These are phyloP conservation scores for Ictalurus punctatus DNA, from an alignment of 2,113 vertebrate species.

Conservation along the genomic window DNA sequence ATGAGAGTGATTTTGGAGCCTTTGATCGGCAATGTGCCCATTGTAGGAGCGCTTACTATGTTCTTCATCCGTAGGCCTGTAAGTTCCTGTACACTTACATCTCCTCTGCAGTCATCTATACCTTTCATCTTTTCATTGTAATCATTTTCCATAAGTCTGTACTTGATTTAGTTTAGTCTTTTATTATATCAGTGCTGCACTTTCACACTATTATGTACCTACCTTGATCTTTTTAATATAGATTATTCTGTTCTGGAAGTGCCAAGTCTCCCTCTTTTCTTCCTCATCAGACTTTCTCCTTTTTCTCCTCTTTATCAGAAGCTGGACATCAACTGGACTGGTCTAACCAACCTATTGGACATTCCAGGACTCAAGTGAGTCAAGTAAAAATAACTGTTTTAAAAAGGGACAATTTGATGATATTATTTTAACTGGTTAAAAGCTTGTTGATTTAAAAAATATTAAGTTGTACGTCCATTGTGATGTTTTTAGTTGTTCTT, in stretches of 20 bases:
- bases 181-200: not conserved
- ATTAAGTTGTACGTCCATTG: not conserved
- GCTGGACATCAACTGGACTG: constrained; percentile 93
- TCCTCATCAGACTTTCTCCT: constrained; percentile 21
- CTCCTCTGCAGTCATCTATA: constrained; percentile 17
- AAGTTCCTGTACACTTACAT: constrained; percentile 60
- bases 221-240: not conserved
- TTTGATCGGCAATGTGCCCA: constrained; percentile 85
- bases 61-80: constrained; percentile 93
- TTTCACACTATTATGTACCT: not conserved
- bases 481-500: not conserved
- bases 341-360: constrained; percentile 90
- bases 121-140: not conserved
- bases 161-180: not conserved
- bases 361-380: constrained; percentile 91
- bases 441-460: not conserved
- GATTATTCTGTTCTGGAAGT: not conserved
- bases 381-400: not conserved
- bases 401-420: not conserved
- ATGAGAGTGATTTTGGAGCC: constrained; percentile 91
- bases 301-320: constrained; percentile 67
- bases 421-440: not conserved
- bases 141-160: not conserved
- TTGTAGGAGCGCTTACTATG: constrained; percentile 88
- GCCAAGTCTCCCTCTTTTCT: not conserved